Evolutionary conservation across 2,113 vertebrate species (phyloP).

Genomic region (Cyanocitta stelleri): DNA sequence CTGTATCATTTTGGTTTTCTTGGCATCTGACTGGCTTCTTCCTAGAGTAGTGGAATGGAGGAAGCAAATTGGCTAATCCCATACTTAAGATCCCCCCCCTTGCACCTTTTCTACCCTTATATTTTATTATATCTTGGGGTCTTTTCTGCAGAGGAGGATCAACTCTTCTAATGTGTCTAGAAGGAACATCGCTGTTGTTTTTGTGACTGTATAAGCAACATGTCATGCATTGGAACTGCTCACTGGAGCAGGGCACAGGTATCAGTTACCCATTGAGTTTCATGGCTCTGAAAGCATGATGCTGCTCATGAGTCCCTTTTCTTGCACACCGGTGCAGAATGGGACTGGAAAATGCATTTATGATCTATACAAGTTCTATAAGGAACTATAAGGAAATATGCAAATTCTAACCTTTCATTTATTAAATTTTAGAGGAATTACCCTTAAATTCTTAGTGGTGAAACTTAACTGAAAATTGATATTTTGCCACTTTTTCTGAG

Average conservation of each 20-base stretch:
- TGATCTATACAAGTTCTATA: not conserved
- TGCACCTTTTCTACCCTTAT: not conserved
- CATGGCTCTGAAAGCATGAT: not conserved
- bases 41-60: not conserved
- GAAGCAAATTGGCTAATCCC: not conserved
- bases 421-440: not conserved
- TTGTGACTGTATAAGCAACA: not conserved
- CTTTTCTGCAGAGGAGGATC: not conserved
- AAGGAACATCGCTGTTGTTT: not conserved
- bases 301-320: not conserved
- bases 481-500: not conserved
- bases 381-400: not conserved
- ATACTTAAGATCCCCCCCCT: not conserved
- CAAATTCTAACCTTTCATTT: not conserved
- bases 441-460: not conserved
- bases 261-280: not conserved
- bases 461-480: not conserved
- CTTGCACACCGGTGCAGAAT: not conserved
- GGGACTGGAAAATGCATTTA: not conserved
- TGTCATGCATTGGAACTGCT: not conserved
- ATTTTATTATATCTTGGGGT: not conserved
- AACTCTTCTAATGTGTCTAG: not conserved
- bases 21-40: not conserved
- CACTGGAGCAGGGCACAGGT: not conserved
- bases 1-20: not conserved